Evolutionary conservation across 1,140 invertebrate genomes (phyloP), one percentile per base, ranked within the genome.

Genomic region (Papilio helenus): DNA sequence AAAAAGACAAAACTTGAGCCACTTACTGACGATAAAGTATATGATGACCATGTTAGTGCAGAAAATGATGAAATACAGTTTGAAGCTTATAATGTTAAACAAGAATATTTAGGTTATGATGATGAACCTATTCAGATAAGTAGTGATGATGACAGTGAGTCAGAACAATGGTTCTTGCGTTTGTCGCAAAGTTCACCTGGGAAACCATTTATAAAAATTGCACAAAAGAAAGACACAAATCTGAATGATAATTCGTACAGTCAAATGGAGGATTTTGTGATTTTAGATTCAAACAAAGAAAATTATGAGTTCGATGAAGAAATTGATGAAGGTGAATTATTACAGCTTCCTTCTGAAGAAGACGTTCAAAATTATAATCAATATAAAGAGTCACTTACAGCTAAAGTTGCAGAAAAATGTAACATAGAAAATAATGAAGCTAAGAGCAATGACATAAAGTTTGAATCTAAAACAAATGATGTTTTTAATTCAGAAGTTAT

Each of bases 1-100:
- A 92, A 90, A 81, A 91, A 87, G 84, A 71, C 84, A 39, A 91
- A 92, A 84, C 72, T 85, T 51, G 86, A 89, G 80, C 42, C 74
- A 39, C 49, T 81, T 72, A 42, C 8, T 76, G 81, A 86, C 73
- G 79, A 88, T 26, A 46, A 84, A 79, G 79, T 81, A n/a, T 83
- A 82, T 79, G 81, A 83, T 29, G 72, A 78, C 12, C 44, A 76
- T 76, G 80, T 88, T 18, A 92, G 90, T 51, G 76, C 29, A 82
- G 91, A 94, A 82, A 87, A 86, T 86, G 87, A 90, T 74, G 85
- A 89, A 72, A 81, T 88, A 65, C 85, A 91, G 61, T 90, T 84
- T 89, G 93, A 93, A 79, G 87, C 87, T 46, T 93, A 92, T 85
- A 87, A 88, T 83, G 86, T 93, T n/a, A 94, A 94, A 80, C 91